Percentiles rank a stretch among this genome's conserved stretches.
These are phyloP conservation scores for Saimiri boliviensis DNA, from an alignment of 2,113 vertebrate species.

Conservation along the genomic window DNA sequence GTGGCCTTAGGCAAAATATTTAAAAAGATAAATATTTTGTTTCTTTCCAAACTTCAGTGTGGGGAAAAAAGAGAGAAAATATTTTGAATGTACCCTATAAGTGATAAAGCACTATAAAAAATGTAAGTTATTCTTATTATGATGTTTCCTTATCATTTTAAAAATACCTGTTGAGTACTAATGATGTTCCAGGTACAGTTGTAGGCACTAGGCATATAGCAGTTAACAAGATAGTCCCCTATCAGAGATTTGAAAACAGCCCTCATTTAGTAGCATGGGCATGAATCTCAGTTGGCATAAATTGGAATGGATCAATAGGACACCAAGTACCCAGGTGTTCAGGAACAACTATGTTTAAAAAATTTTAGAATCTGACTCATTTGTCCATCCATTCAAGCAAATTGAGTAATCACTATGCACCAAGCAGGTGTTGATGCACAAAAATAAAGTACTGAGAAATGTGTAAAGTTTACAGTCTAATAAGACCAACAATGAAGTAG, in stretches of 20 bases:
- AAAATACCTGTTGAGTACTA: neutral
- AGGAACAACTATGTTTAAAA: neutral
- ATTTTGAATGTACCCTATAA: neutral
- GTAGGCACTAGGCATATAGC: neutral
- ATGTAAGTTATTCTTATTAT: neutral
- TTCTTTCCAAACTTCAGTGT: no score
- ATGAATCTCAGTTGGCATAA: neutral
- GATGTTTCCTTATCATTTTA: neutral
- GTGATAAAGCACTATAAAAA: neutral
- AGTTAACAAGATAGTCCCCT: neutral
- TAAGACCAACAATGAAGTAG: neutral
- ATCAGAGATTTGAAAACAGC: neutral
- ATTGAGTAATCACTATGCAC: neutral
- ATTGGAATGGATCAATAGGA: neutral
- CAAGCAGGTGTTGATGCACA: neutral
- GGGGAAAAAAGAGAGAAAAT: neutral
- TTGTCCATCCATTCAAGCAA: neutral
- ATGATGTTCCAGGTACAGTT: neutral
- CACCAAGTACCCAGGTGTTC: neutral
- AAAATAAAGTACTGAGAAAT: slow-evolving; percentile 14
- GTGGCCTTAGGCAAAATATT: neutral
- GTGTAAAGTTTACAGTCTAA: neutral
- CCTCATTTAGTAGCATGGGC: neutral
- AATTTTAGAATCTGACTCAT: neutral
- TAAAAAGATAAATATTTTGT: neutral